Percentiles rank a stretch among this genome's conserved stretches.
Evolutionary conservation across 2,113 vertebrate species (phyloP).

Genomic region (Triplophysa tibetana): DNA sequence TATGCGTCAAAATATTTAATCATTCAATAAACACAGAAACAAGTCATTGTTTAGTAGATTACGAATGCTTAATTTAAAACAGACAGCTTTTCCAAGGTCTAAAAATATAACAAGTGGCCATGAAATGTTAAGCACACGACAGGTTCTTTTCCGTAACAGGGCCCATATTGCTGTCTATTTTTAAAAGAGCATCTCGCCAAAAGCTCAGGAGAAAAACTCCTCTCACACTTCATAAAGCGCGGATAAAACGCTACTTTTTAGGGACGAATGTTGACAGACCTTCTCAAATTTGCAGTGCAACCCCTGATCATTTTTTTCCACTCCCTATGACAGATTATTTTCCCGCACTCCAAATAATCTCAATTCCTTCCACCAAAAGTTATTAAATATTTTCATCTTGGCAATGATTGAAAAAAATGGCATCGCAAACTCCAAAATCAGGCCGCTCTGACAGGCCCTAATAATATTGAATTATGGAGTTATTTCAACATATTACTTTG

Average conservation of each 20-base stretch:
- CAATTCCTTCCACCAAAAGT: not conserved
- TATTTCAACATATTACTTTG: conserved; percentile 28
- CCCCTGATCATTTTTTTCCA: not conserved
- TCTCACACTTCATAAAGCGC: conserved; percentile 4
- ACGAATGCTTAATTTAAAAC: conserved; percentile 40
- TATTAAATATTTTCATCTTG: conserved; percentile 18
- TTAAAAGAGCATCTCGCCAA: not conserved
- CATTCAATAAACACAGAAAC: conserved; percentile 45
- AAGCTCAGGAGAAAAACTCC: not conserved
- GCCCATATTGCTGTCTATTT: conserved; percentile 31
- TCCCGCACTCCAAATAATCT: not conserved
- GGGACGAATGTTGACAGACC: not conserved
- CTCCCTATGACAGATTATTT: conserved; percentile 2
- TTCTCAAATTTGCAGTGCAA: not conserved
- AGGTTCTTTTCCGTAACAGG: conserved; percentile 5
- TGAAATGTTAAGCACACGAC: conserved; percentile 50
- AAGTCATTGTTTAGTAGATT: conserved; percentile 39
- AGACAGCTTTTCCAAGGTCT: conserved; percentile 20
- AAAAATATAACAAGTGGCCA: conserved; percentile 46
- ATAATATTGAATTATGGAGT: conserved; percentile 35
- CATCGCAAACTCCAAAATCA: conserved; percentile 24
- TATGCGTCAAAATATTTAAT: conserved; percentile 28
- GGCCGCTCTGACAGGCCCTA: conserved; percentile 4
- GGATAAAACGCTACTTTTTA: conserved; percentile 17
- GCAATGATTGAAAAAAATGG: conserved; percentile 26